Evolutionary conservation across 2,113 vertebrate genomes (phyloP).

Genomic region (Narcine bancroftii): DNA sequence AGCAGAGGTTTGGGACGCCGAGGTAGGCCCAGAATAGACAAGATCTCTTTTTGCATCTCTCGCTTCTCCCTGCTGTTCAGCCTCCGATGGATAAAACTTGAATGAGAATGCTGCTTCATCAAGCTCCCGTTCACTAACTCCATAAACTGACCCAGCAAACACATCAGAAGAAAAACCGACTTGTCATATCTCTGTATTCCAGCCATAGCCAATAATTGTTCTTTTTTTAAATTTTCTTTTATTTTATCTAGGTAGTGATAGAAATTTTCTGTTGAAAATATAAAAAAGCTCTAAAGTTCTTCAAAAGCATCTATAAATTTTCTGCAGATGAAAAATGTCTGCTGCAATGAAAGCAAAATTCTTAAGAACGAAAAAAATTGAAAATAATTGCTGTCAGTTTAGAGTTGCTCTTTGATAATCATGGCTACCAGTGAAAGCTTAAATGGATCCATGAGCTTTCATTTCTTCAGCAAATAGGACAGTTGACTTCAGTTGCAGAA

Average conservation of each 20-base stretch:
- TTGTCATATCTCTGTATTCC: slow-evolving; percentile 23
- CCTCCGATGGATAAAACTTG: slow-evolving; percentile 59
- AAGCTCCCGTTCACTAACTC: slow-evolving; percentile 52
- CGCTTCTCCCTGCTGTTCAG: slow-evolving; percentile 77
- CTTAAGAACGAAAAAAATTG: neutral
- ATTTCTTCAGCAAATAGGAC: slow-evolving; percentile 26
- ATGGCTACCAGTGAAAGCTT: slow-evolving; percentile 23
- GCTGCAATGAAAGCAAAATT: slow-evolving; percentile 27
- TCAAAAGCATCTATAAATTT: neutral
- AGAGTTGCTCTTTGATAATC: neutral
- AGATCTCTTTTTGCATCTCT: slow-evolving; percentile 84
- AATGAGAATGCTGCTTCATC: slow-evolving; percentile 59
- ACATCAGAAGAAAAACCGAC: slow-evolving; percentile 43
- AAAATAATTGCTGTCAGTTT: neutral
- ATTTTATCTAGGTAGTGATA: neutral
- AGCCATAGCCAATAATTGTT: slow-evolving; percentile 1
- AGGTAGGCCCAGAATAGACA: slow-evolving; percentile 75
- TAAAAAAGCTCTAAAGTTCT: slow-evolving; percentile 4
- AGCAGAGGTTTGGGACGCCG: slow-evolving; percentile 61
- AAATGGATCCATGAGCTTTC: neutral
- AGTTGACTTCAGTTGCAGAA: slow-evolving; percentile 26
- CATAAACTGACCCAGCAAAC: slow-evolving; percentile 43
- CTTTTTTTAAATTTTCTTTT: neutral
- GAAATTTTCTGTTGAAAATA: neutral
- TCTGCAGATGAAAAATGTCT: neutral